Evolutionary conservation across 2,113 vertebrate species (phyloP).

Genomic region (Oreochromis niloticus): DNA sequence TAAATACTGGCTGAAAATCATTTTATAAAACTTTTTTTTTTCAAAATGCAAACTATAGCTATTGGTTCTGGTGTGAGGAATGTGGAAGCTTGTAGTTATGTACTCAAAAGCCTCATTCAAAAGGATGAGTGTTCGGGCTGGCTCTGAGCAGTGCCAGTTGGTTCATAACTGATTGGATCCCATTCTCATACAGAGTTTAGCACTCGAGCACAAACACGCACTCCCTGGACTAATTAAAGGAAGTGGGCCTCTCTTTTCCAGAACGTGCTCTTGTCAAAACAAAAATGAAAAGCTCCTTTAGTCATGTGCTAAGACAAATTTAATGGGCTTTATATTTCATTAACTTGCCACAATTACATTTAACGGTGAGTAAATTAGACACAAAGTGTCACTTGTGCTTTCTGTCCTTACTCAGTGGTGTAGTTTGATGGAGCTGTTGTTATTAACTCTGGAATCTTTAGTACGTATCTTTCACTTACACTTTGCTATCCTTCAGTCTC

Average conservation of each 20-base stretch:
- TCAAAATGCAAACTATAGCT: neutral
- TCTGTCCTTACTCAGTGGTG: neutral
- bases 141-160: neutral
- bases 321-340: neutral
- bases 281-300: neutral
- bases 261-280: neutral
- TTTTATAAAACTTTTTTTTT: neutral
- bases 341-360: neutral
- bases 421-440: neutral
- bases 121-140: neutral
- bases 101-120: neutral
- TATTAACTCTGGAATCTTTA: neutral
- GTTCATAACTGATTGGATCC: constrained; percentile 5
- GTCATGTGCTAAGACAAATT: neutral
- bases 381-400: neutral
- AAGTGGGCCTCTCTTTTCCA: neutral
- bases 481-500: neutral
- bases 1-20: neutral
- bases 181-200: neutral
- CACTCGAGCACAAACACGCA: neutral
- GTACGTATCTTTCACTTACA: neutral
- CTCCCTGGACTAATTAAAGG: constrained; percentile 3
- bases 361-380: neutral
- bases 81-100: neutral
- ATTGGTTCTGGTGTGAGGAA: neutral